phyloP scores from a whole-genome alignment of 1,140 invertebrate species.

The Drosophila malerkotliana region DNA sequence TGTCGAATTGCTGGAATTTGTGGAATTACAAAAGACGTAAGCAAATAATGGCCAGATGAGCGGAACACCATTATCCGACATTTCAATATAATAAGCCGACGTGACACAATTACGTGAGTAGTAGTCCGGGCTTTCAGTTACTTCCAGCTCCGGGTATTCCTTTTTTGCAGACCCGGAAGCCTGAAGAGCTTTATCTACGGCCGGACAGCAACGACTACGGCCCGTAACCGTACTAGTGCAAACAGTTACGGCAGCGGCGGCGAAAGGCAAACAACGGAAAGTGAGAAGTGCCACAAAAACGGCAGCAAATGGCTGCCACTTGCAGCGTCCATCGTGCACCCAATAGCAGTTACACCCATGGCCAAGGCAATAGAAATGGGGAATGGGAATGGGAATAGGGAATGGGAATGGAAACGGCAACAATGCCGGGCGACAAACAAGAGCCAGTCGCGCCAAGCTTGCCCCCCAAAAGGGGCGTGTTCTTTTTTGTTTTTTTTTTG shows the following conservation, averaged over 20 bases:
- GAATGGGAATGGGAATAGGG: not conserved
- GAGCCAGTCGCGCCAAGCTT: not conserved
- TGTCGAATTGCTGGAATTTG: not conserved
- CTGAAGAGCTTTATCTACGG: conserved; percentile 14
- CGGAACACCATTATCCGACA: conserved; percentile 28
- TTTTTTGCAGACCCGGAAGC: not conserved
- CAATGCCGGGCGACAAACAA: conserved; percentile 4
- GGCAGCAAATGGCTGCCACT: conserved; percentile 48
- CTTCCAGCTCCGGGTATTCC: no score
- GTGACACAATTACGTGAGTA: conserved; percentile 45
- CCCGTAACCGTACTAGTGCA: conserved; percentile 25
- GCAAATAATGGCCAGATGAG: conserved; percentile 1
- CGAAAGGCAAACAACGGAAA: conserved; percentile 49
- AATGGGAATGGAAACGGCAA: not conserved
- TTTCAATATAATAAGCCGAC: conserved; percentile 41
- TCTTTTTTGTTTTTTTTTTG: no score
- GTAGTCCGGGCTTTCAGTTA: not conserved
- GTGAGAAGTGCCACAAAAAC: conserved; percentile 48
- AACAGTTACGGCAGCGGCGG: conserved; percentile 22
- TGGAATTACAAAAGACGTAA: conserved; percentile 6
- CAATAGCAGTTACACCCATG: conserved; percentile 26
- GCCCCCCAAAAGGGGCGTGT: not conserved
- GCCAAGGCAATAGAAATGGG: conserved; percentile 23
- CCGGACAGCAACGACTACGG: conserved; percentile 17
- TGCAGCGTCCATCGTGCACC: conserved; percentile 9